These are phyloP conservation scores for Napeogenes inachia DNA, from an alignment of 2,888 invertebrate genomes.

Conservation along the genomic window DNA sequence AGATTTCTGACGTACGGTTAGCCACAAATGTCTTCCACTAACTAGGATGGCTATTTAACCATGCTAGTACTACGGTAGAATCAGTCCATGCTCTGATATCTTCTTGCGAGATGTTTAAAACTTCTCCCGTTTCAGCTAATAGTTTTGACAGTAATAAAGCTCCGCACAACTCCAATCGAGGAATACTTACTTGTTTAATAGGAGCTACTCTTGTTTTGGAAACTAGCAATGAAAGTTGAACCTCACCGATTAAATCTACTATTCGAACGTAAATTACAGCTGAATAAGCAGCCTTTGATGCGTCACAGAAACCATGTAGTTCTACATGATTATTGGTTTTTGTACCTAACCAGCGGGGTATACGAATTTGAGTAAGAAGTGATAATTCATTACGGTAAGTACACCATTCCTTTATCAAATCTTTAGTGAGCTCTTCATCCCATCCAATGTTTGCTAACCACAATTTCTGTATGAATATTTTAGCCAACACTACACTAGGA, in stretches of 20 bases:
- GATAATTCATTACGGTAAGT: slow-evolving; percentile 23
- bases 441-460: slow-evolving; percentile 20
- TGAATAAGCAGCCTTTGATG: slow-evolving; percentile 15
- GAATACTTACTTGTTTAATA: slow-evolving; percentile 22
- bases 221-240: slow-evolving; percentile 6
- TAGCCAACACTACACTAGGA: too few relatives aligned
- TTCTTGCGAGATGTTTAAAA: slow-evolving; percentile 11
- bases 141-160: slow-evolving; percentile 25
- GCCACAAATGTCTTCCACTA: slow-evolving; percentile 34
- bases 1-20: slow-evolving; percentile 34
- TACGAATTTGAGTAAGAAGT: slow-evolving; percentile 11
- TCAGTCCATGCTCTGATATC: slow-evolving; percentile 29
- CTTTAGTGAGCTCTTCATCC: slow-evolving; percentile 18
- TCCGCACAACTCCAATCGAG: slow-evolving; percentile 31
- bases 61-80: slow-evolving; percentile 28
- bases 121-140: slow-evolving; percentile 17
- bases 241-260: not conserved
- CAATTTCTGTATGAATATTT: slow-evolving; percentile 19
- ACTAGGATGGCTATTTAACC: slow-evolving; percentile 28
- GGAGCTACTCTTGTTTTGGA: slow-evolving; percentile 24
- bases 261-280: slow-evolving; percentile 12
- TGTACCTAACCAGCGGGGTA: slow-evolving; percentile 22
- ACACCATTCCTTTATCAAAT: slow-evolving; percentile 25
- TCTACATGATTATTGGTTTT: slow-evolving; percentile 1
- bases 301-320: slow-evolving; percentile 23